These are phyloP conservation scores for Spermophilus dauricus DNA, from an alignment of 2,113 vertebrate species.

Conservation along the genomic window DNA sequence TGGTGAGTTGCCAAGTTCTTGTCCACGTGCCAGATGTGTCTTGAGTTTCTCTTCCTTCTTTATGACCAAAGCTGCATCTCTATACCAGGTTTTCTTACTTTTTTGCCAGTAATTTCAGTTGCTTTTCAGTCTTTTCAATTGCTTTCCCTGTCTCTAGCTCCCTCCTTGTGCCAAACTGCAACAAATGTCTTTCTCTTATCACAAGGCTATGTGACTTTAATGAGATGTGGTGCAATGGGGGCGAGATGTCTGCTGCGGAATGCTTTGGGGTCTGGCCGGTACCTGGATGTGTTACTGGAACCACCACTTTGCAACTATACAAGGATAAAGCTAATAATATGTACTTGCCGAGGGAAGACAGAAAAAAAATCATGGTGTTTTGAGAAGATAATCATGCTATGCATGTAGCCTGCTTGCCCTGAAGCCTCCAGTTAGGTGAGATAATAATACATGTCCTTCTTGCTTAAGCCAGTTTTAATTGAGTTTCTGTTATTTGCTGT, in stretches of 20 bases:
- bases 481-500: neutral
- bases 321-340: neutral
- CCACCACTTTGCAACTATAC: neutral
- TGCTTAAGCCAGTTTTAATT: conserved; percentile 15
- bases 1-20: neutral
- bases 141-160: neutral
- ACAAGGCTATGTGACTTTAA: neutral
- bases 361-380: neutral
- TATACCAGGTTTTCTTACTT: neutral
- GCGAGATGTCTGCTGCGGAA: too few species aligned
- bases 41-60: neutral
- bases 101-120: neutral
- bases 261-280: neutral
- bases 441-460: neutral
- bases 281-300: neutral
- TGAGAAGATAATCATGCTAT: too few species aligned
- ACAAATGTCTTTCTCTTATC: neutral
- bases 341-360: neutral
- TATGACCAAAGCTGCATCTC: neutral
- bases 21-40: neutral
- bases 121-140: neutral
- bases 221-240: neutral
- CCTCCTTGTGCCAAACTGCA: neutral
- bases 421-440: neutral
- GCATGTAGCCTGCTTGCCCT: neutral